Base-by-base conservation (phyloP, 2,113 vertebrate genomes). In the Orycteropus afer region DNA sequence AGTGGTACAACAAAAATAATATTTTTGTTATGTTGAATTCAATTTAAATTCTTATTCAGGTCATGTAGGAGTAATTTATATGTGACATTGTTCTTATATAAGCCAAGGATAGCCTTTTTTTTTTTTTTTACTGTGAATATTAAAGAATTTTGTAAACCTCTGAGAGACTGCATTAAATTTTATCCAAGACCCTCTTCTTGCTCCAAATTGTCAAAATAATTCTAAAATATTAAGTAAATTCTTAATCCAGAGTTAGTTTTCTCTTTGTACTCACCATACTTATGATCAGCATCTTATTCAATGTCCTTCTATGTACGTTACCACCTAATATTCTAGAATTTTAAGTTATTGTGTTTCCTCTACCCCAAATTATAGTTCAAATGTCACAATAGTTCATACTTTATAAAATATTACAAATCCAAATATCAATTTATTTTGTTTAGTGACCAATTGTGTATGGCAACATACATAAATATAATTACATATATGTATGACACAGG, bases 301-400 rank as follows among this genome's bases (percentile, higher is more conserved):
- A 5, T 27, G 27, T 0, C 1, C 2, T 37, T 3, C 9, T 57
- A n/a, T 6, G 9, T 59, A 25, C 2, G 59, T 5, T 57, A 18
- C 20, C 22, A 57, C 55, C 55, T 23, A 84, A 71, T 81, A 80
- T 22, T 3, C 59, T 73, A 23, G 51, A 15, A 57, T 84, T 92
- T 90, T 82, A 88, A 85, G 5, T 80, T 65, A 15, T n/a, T 74
- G 0, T 78, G 73, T 61, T 83, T 42, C 2, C 45, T 4, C 49
- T 73, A 53, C 3, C 4, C 1, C 8, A 61, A 86, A 87, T 57
- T 47, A 18, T 34, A 88, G 2, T 37, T 81, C n/a, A 18, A 80
- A 47, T 29, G 2, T 76, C 20, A 37, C 47, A 73, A 67, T 11
- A 61, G 25, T 9, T 82, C 67, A 93, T 53, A 27, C 51, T 29